phyloP scores from a whole-genome alignment of 2,888 invertebrate species.

The Carpatolechia fugitivella region DNA sequence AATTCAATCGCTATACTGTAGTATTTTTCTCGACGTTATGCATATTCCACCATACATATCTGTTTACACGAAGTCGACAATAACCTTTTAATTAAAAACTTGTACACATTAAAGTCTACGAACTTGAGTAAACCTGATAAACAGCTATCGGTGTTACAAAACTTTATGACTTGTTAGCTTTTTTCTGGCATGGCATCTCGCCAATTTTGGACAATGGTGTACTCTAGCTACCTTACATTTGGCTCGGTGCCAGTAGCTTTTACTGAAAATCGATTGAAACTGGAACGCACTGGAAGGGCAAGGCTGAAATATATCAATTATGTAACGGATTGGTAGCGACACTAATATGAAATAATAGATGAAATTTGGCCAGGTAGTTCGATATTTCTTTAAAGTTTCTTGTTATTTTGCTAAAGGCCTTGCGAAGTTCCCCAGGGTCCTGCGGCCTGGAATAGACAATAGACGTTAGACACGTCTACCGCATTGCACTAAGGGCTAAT shows the following conservation, averaged over 20 bases:
- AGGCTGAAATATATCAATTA: slow-evolving; percentile 3
- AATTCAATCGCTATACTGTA: too few relatives aligned
- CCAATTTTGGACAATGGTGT: background rate
- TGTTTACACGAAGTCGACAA: background rate
- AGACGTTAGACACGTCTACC: too few relatives aligned
- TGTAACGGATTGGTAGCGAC: too few relatives aligned
- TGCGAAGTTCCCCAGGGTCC: too few relatives aligned
- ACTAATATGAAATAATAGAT: too few relatives aligned
- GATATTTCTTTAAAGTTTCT: too few relatives aligned
- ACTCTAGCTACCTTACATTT: background rate
- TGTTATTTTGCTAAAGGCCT: too few relatives aligned
- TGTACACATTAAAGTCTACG: background rate
- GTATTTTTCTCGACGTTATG: too few relatives aligned
- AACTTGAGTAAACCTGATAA: background rate
- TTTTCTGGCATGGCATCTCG: background rate
- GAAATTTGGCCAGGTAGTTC: too few relatives aligned
- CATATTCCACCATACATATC: too few relatives aligned
- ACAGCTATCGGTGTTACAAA: background rate
- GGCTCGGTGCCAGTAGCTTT: slow-evolving; percentile 1
- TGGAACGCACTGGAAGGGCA: slow-evolving; percentile 8
- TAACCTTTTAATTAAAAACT: background rate
- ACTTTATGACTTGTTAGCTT: background rate
- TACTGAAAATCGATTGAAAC: slow-evolving; percentile 10
- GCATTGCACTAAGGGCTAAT: too few relatives aligned
- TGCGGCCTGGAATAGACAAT: too few relatives aligned